Conservation (phyloP, 2,113 vertebrate species). For the Hystrix cristata region DNA sequence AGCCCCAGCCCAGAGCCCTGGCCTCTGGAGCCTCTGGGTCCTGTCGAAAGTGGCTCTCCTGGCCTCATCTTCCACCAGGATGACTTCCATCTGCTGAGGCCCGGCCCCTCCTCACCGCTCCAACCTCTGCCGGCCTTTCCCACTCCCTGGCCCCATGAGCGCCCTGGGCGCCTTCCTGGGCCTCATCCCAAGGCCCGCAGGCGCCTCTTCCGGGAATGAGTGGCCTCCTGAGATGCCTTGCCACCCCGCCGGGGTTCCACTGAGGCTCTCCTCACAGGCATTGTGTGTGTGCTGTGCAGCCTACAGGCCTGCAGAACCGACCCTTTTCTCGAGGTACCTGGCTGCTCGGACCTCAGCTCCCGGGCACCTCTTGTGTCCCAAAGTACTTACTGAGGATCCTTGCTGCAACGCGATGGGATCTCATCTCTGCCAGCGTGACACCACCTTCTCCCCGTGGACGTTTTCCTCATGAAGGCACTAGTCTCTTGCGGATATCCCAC, state of each 20-base stretch:
- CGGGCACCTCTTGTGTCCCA: neutral
- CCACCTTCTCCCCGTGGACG: too few species aligned
- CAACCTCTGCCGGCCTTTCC: neutral
- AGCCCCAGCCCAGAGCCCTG: neutral
- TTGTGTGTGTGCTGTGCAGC: neutral
- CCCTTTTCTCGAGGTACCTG: neutral
- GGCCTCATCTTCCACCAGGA: neutral
- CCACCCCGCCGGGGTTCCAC: too few species aligned
- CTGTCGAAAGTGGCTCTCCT: neutral
- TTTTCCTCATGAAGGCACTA: too few species aligned
- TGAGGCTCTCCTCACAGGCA: neutral
- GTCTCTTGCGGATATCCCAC: too few species aligned
- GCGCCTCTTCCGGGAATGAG: neutral
- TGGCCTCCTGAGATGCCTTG: neutral
- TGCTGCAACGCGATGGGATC: too few species aligned
- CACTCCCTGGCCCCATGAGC: fast-evolving
- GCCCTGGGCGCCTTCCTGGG: fast-evolving
- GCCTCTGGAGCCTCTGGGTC: neutral
- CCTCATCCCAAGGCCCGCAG: neutral
- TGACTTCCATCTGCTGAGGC: neutral
- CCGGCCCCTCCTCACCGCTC: neutral
- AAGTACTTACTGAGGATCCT: too few species aligned
- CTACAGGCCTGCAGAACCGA: neutral
- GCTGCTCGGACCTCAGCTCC: neutral
- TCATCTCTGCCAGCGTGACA: too few species aligned